These are phyloP conservation scores for Zaprionus vittiger DNA, from an alignment of 1,140 invertebrate genomes.

Conservation along the genomic window DNA sequence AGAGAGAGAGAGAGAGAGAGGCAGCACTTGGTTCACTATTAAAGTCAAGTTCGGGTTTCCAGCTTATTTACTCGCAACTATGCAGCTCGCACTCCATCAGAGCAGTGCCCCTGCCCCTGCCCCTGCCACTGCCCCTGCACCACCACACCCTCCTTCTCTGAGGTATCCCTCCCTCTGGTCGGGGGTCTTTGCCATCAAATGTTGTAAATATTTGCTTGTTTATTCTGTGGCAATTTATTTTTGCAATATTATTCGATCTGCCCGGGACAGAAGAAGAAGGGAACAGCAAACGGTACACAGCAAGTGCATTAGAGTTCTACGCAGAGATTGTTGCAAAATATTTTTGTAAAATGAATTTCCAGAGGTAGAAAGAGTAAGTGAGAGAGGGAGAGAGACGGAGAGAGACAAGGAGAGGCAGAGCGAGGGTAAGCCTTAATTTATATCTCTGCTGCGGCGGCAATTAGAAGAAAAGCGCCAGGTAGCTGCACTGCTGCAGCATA, in stretches of 20 bases:
- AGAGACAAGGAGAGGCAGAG: background rate
- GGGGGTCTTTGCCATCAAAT: conserved; percentile 41
- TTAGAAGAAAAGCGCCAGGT: conserved; percentile 7
- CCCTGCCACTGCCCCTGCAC: background rate
- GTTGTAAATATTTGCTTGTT: conserved; percentile 76
- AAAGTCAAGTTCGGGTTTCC: conserved; percentile 67
- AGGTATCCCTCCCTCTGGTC: background rate
- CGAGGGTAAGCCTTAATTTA: background rate
- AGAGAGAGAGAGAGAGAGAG: background rate
- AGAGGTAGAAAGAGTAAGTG: background rate
- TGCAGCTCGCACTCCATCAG: conserved; percentile 25
- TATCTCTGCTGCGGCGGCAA: conserved; percentile 7
- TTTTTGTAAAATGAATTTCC: conserved; percentile 63
- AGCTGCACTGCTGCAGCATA: background rate
- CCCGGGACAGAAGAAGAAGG: background rate
- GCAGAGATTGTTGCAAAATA: conserved; percentile 38
- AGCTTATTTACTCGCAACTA: conserved; percentile 68
- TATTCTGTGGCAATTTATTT: conserved; percentile 68
- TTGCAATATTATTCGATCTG: conserved; percentile 54
- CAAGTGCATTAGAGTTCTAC: conserved; percentile 41
- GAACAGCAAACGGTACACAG: conserved; percentile 13
- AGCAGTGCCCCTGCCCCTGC: background rate
- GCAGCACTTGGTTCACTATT: conserved; percentile 69
- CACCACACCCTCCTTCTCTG: background rate
- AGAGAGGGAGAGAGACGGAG: background rate